A percentile compares a stretch with the other conserved stretches of the same genome.
phyloP scores from a whole-genome alignment of 2,888 invertebrate genomes.

The Drosophila borealis region DNA sequence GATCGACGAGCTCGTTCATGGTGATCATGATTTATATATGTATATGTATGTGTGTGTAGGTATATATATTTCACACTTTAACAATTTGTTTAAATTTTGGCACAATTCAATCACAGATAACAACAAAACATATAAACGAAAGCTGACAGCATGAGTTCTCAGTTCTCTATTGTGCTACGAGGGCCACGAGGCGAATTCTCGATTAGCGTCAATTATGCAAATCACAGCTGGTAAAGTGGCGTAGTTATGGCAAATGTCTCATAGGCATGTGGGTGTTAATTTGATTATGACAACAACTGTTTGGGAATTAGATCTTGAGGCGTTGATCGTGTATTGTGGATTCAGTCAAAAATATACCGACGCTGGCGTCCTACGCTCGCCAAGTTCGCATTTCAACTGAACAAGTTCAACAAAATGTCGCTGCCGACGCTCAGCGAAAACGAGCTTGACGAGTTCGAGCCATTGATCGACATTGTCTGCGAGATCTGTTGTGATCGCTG shows the following conservation, averaged over 20 bases:
- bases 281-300: slow-evolving; percentile 66
- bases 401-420: slow-evolving; percentile 67
- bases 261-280: slow-evolving; percentile 82
- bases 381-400: slow-evolving; percentile 81
- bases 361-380: slow-evolving; percentile 72
- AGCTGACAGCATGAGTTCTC: slow-evolving; percentile 41
- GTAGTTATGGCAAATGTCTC: slow-evolving; percentile 56
- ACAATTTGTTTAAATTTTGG: slow-evolving; percentile 53
- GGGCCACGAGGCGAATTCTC: slow-evolving; percentile 60
- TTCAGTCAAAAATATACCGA: slow-evolving; percentile 46
- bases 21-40: slow-evolving; percentile 69
- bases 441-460: slow-evolving; percentile 74
- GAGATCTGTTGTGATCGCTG: slow-evolving; percentile 19
- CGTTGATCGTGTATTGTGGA: slow-evolving; percentile 6
- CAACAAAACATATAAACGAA: slow-evolving; percentile 19
- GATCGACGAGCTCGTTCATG: slow-evolving; percentile 84
- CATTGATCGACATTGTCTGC: slow-evolving; percentile 75
- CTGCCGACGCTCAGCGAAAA: slow-evolving; percentile 52
- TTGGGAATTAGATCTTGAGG: slow-evolving; percentile 6
- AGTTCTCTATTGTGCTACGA: slow-evolving; percentile 34
- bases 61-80: slow-evolving; percentile 56
- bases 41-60: background rate
- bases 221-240: slow-evolving; percentile 58
- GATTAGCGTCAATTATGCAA: slow-evolving; percentile 78
- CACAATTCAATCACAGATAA: slow-evolving; percentile 63